Evolutionary conservation across 2,113 vertebrate genomes (phyloP).

Genomic region (Ptychochromis oligacanthus): DNA sequence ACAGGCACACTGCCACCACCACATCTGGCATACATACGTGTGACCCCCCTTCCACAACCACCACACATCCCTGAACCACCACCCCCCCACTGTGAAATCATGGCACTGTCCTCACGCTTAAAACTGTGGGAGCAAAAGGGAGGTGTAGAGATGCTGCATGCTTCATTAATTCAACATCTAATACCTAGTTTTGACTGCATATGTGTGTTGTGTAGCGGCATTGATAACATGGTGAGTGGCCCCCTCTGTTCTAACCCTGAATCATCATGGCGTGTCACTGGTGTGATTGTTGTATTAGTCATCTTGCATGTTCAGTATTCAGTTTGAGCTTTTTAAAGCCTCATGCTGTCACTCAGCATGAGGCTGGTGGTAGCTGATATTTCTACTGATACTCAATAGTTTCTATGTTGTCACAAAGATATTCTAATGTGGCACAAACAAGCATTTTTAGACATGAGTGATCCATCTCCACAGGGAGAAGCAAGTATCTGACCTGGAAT

Average conservation of each 20-base stretch:
- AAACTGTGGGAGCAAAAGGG: slow-evolving; percentile 98
- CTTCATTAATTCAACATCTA: not conserved
- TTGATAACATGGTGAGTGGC: slow-evolving; percentile 3
- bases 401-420: not conserved
- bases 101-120: slow-evolving; percentile 96
- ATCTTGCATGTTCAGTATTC: slow-evolving; percentile 12
- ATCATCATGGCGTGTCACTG: not conserved
- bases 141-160: slow-evolving; percentile 79
- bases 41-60: slow-evolving; percentile 14
- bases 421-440: too few species aligned
- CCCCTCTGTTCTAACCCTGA: slow-evolving; percentile 26
- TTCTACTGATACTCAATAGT: not conserved
- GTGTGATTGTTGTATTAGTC: slow-evolving; percentile 15
- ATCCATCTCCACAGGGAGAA: too few species aligned
- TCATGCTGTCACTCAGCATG: not conserved
- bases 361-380: not conserved
- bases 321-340: slow-evolving; percentile 3
- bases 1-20: slow-evolving; percentile 32
- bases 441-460: too few species aligned
- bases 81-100: slow-evolving; percentile 64
- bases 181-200: not conserved
- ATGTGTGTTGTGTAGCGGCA: not conserved
- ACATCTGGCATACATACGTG: slow-evolving; percentile 59
- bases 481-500: too few species aligned
- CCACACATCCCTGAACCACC: slow-evolving; percentile 6